A percentile compares a stretch with the other conserved stretches of the same genome.
Evolutionary conservation across 2,888 invertebrate genomes (phyloP).

Genomic region (Tachina fera): DNA sequence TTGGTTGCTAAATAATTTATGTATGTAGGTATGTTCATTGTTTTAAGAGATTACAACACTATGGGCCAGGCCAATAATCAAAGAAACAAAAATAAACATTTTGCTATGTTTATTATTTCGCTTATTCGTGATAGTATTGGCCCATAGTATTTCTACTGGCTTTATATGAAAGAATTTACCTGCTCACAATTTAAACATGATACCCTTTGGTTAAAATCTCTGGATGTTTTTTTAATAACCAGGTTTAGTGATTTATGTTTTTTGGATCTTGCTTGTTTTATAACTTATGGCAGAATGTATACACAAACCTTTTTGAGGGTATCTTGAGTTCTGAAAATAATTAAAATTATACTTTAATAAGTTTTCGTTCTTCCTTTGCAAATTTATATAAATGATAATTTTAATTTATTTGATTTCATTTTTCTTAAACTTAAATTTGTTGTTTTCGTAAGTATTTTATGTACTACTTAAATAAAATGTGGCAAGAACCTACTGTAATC

Average conservation of each 20-base stretch:
- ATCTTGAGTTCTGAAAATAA: conserved; percentile 60
- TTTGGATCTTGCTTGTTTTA: conserved; percentile 36
- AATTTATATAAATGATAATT: conserved; percentile 32
- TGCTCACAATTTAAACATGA: conserved; percentile 43
- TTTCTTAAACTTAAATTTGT: conserved; percentile 30
- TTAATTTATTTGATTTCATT: conserved; percentile 38
- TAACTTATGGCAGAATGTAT: neutral
- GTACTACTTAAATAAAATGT: conserved; percentile 28
- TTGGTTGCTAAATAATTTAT: conserved; percentile 4
- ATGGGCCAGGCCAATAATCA: neutral
- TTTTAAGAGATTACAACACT: neutral
- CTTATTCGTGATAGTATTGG: conserved; percentile 6
- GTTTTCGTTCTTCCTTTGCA: conserved; percentile 1
- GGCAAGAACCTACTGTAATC: conserved; percentile 49
- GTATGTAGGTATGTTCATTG: too few relatives aligned
- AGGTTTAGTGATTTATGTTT: conserved; percentile 47
- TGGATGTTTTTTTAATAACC: conserved; percentile 43
- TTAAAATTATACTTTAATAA: conserved; percentile 51
- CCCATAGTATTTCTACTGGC: neutral
- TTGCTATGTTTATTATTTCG: neutral
- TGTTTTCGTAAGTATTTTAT: conserved; percentile 14
- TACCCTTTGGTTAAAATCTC: conserved; percentile 25
- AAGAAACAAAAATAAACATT: neutral
- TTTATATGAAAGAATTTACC: conserved; percentile 58
- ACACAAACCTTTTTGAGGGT: conserved; percentile 37